A percentile compares a stretch with the other conserved stretches of the same genome.
Conservation (phyloP, 2,888 invertebrate species). For the Epinotia nisella region DNA sequence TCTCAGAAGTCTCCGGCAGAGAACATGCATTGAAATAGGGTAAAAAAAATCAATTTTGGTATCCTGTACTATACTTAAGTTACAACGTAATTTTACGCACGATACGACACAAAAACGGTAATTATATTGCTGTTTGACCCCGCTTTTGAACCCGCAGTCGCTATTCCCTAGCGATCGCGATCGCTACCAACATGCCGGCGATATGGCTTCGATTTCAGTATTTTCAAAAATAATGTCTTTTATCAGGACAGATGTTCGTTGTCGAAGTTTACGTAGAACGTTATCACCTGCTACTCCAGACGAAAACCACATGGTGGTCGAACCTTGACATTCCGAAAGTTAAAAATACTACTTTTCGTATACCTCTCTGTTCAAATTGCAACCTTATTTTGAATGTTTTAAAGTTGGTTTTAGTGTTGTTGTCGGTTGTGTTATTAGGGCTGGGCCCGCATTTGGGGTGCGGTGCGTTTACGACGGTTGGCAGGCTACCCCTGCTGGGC, state of each 20-base stretch:
- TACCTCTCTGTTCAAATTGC: constrained; percentile 55
- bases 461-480: constrained; percentile 68
- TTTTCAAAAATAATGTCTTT: constrained; percentile 10
- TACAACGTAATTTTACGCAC: no score
- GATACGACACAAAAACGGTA: no score
- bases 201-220: no score
- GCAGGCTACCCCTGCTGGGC: constrained; percentile 73
- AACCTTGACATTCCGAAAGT: constrained; percentile 82
- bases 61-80: no score
- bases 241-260: constrained; percentile 39
- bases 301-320: constrained; percentile 76
- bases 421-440: constrained; percentile 47
- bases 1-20: no score
- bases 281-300: constrained; percentile 73
- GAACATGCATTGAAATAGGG: no score
- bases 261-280: constrained; percentile 50
- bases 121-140: no score
- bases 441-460: constrained; percentile 78
- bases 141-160: no score
- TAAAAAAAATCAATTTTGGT: no score
- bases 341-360: constrained; percentile 81
- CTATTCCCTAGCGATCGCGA: no score
- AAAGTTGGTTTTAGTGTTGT: constrained; percentile 57
- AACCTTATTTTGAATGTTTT: constrained; percentile 56
- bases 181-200: no score